phyloP scores from a whole-genome alignment of 2,797 vertebrate genomes.

The Alectoris magna region DNA sequence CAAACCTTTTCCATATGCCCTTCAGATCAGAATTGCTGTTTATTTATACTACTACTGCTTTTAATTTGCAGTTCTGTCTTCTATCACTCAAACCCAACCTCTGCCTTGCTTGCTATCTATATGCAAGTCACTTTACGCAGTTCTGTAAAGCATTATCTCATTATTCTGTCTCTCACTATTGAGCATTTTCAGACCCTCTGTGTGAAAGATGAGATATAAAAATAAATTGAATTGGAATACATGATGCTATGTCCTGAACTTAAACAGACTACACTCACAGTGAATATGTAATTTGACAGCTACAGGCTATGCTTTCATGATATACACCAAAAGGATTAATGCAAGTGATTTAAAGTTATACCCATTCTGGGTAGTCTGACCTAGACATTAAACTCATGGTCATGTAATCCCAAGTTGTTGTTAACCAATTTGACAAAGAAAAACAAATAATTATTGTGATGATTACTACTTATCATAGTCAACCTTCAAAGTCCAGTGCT shows the following conservation, averaged over 20 bases:
- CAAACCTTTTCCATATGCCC: background rate
- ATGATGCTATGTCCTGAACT: conserved; percentile 50
- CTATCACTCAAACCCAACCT: background rate
- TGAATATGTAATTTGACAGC: conserved; percentile 58
- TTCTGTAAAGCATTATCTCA: conserved; percentile 66
- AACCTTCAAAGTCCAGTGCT: fast-evolving
- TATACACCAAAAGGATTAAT: conserved; percentile 31
- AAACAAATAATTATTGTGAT: background rate
- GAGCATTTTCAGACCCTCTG: conserved; percentile 53
- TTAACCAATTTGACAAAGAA: background rate
- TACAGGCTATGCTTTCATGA: conserved; percentile 49
- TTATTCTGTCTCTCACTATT: conserved; percentile 64
- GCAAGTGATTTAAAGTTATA: conserved; percentile 3
- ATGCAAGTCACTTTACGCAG: conserved; percentile 59
- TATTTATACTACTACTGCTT: conserved; percentile 5
- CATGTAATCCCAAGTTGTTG: background rate
- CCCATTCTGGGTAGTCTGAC: background rate
- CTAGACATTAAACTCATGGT: background rate
- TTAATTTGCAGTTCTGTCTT: conserved; percentile 32
- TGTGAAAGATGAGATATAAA: conserved; percentile 63
- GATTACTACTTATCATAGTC: background rate
- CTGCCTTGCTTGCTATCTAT: conserved; percentile 11
- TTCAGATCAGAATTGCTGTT: background rate
- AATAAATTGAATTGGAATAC: conserved; percentile 66
- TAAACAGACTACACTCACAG: conserved; percentile 31